Conservation (phyloP, 2,888 invertebrate genomes). For the Tinea semifulvella region DNA sequence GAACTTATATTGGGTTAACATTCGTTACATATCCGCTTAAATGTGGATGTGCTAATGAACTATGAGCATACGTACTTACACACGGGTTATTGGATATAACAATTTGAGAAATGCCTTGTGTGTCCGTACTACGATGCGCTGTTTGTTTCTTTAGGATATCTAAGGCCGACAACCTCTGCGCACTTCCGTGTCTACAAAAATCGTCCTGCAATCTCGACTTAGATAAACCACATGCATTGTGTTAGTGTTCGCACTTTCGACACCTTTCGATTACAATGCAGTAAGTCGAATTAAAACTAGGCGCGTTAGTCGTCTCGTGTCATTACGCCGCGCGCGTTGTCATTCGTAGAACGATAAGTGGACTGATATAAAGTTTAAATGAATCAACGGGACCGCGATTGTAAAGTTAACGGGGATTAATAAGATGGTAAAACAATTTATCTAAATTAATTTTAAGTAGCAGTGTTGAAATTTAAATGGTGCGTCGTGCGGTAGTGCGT, state of each 20-base stretch:
- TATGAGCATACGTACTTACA: background rate
- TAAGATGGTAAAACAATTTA: background rate
- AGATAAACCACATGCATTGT: background rate
- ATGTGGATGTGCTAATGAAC: constrained; percentile 5
- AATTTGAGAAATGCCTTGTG: background rate
- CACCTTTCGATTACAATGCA: constrained; percentile 8
- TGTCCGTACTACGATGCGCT: background rate
- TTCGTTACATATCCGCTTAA: constrained; percentile 6
- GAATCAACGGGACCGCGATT: constrained; percentile 1
- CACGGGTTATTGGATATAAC: background rate
- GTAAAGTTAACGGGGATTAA: constrained; percentile 6
- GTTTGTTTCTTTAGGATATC: constrained; percentile 8
- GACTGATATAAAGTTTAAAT: constrained; percentile 3
- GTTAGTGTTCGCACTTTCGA: constrained; percentile 1
- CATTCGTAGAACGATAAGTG: background rate
- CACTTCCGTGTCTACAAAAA: constrained; percentile 7
- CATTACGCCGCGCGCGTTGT: constrained; percentile 11
- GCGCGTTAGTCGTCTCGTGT: constrained; percentile 3
- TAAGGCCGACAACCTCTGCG: background rate
- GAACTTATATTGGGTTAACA: too few relatives aligned
- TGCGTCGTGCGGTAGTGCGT: background rate
- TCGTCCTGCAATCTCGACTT: background rate
- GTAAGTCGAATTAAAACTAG: background rate
- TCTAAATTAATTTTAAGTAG: background rate
- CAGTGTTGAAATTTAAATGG: constrained; percentile 3